phyloP scores from a whole-genome alignment of 2,113 vertebrate genomes.

The Hypomesus transpacificus region DNA sequence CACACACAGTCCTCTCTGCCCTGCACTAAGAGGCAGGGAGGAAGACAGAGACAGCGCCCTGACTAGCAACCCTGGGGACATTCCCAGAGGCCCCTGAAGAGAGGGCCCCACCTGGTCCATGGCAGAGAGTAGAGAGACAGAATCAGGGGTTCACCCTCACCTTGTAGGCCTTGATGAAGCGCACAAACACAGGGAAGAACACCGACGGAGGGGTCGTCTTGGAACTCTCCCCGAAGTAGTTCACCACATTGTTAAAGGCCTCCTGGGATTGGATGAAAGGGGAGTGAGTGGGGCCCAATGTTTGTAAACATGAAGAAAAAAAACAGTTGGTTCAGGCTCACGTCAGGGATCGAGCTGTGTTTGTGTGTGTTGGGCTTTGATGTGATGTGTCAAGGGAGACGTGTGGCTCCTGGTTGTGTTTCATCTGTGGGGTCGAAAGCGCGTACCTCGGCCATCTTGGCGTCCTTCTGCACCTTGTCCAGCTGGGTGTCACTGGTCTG shows the following conservation, averaged over 20 bases:
- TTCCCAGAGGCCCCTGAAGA: constrained; percentile 22
- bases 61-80: constrained; percentile 28
- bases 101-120: background rate
- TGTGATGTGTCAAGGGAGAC: constrained; percentile 10
- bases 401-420: constrained; percentile 11
- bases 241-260: constrained; percentile 89
- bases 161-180: constrained; percentile 96
- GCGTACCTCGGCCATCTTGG: constrained; percentile 85
- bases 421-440: background rate
- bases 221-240: constrained; percentile 92
- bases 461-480: constrained; percentile 89
- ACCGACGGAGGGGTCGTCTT: constrained; percentile 93
- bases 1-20: constrained; percentile 24
- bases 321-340: constrained; percentile 1
- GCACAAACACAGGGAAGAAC: constrained; percentile 95
- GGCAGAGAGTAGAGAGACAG: background rate
- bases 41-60: constrained; percentile 16
- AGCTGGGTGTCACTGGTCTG: constrained; percentile 80
- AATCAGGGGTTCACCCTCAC: constrained; percentile 60
- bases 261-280: constrained; percentile 73
- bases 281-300: constrained; percentile 26
- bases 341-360: constrained; percentile 9
- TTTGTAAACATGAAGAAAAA: constrained; percentile 39
- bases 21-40: constrained; percentile 12
- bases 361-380: constrained; percentile 18